Conservation (phyloP, 2,113 vertebrate genomes). For the Microcebus griseorufus region DNA sequence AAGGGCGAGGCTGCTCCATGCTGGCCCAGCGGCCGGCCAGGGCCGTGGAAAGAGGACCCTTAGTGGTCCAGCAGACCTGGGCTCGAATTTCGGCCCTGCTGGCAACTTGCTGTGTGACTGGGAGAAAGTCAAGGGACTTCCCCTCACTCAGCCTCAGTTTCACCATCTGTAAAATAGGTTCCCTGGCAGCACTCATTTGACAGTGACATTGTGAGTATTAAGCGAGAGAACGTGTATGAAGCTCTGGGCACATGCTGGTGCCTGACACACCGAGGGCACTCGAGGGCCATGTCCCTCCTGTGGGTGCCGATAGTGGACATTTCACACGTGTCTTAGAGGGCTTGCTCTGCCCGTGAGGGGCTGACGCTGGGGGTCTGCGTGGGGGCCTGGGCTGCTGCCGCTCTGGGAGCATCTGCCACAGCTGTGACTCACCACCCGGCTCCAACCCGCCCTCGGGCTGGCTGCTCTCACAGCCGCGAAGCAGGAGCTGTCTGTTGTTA, state of each 20-base stretch:
- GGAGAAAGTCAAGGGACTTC: neutral
- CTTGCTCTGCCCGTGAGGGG: neutral
- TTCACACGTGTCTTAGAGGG: neutral
- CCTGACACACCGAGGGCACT: neutral
- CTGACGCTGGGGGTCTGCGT: neutral
- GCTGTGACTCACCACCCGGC: neutral
- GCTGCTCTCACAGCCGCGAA: neutral
- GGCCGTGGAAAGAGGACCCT: neutral
- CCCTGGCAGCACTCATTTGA: neutral
- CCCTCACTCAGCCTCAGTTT: neutral
- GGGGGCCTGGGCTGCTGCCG: neutral
- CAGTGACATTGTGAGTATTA: neutral
- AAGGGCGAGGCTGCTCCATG: neutral
- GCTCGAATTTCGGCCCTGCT: neutral
- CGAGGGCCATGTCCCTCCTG: accelerated
- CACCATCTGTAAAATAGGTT: neutral
- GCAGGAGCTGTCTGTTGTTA: slow-evolving; percentile 33
- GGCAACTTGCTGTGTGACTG: neutral
- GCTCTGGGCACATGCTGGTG: accelerated
- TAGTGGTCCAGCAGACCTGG: neutral
- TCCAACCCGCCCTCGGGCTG: neutral
- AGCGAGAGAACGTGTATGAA: neutral
- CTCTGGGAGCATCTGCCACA: neutral
- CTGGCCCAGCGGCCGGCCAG: neutral
- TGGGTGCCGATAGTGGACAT: accelerated